Conservation (phyloP, 2,113 vertebrate genomes). For the Urocolius indicus region DNA sequence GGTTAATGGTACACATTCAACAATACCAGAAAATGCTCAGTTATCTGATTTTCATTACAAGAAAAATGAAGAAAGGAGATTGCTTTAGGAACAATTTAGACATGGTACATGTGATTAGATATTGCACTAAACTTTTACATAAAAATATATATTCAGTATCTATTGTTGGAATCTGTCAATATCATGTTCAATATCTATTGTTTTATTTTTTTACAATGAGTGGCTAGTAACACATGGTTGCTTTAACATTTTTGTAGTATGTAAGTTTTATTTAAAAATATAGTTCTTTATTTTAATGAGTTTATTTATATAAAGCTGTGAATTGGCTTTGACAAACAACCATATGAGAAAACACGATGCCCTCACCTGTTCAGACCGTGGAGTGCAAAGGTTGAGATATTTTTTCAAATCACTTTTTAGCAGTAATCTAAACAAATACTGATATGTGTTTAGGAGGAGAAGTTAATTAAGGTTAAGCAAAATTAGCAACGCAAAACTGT, state of each 20-base stretch:
- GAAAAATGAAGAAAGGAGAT: background rate
- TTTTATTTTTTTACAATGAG: background rate
- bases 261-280: background rate
- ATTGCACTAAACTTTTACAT: background rate
- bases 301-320: background rate
- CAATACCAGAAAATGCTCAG: background rate
- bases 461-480: background rate
- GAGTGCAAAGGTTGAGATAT: constrained; percentile 17
- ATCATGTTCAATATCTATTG: background rate
- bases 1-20: background rate
- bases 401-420: constrained; percentile 6
- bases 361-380: background rate
- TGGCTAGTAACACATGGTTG: background rate
- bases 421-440: background rate
- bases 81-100: background rate
- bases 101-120: background rate
- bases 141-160: background rate
- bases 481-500: background rate
- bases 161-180: background rate
- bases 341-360: background rate
- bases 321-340: background rate
- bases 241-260: background rate
- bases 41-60: background rate
- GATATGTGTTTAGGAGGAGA: background rate
- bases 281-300: background rate